phyloP scores from a whole-genome alignment of 2,113 vertebrate species.

The Pteropus alecto region DNA sequence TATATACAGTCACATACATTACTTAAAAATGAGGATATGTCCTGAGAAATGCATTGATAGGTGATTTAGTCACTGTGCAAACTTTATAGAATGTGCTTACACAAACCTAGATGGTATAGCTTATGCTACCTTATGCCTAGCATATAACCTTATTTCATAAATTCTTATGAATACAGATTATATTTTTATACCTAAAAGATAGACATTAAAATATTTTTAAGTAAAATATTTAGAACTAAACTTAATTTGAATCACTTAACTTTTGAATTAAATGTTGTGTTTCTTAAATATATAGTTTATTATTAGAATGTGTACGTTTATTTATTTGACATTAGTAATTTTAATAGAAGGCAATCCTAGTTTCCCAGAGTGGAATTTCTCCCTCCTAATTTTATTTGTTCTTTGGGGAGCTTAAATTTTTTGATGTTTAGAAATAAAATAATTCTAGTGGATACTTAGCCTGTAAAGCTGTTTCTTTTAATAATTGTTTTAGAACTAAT shows the following conservation, averaged over 20 bases:
- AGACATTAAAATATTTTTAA: slow-evolving; percentile 14
- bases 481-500: background rate
- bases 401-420: slow-evolving; percentile 2
- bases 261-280: slow-evolving; percentile 38
- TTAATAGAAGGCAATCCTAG: background rate
- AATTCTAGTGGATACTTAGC: slow-evolving; percentile 4
- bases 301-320: slow-evolving; percentile 13
- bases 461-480: slow-evolving; percentile 2
- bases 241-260: slow-evolving; percentile 48
- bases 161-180: background rate
- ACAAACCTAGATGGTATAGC: background rate
- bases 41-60: background rate
- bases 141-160: background rate
- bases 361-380: slow-evolving; percentile 38
- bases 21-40: background rate
- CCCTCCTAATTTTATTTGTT: slow-evolving; percentile 43
- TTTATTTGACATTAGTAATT: slow-evolving; percentile 47
- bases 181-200: slow-evolving; percentile 40
- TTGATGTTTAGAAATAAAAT: slow-evolving; percentile 21
- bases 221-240: background rate
- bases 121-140: background rate
- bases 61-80: background rate
- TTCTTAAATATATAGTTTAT: slow-evolving; percentile 32
- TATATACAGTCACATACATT: background rate
- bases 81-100: background rate